phyloP scores from a whole-genome alignment of 2,888 invertebrate species.

The Andrena chrysosceles region DNA sequence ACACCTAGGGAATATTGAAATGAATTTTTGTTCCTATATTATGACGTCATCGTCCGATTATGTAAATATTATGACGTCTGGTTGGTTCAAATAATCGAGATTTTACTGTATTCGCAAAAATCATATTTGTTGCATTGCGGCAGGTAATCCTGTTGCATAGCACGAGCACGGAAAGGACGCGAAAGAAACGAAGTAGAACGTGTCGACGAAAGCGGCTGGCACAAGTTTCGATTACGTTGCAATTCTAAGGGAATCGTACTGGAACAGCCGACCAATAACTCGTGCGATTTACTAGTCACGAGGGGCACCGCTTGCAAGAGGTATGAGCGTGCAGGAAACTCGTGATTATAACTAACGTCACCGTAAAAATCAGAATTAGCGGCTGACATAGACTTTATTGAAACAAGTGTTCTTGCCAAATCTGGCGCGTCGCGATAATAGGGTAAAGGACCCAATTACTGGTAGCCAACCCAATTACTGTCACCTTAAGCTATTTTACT shows the following conservation, averaged over 20 bases:
- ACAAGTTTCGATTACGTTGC: slow-evolving; percentile 45
- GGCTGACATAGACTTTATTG: slow-evolving; percentile 57
- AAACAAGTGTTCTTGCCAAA: slow-evolving; percentile 66
- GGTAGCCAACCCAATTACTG: too few relatives aligned
- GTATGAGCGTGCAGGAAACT: slow-evolving; percentile 1
- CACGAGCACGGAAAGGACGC: slow-evolving; percentile 38
- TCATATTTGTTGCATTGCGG: slow-evolving; percentile 1
- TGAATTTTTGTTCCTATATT: too few relatives aligned
- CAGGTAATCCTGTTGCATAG: slow-evolving; percentile 24
- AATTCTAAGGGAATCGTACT: slow-evolving; percentile 13
- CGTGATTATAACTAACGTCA: slow-evolving; percentile 38
- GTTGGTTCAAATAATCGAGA: too few relatives aligned
- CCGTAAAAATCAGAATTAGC: slow-evolving; percentile 56
- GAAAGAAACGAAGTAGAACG: slow-evolving; percentile 47
- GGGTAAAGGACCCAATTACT: too few relatives aligned
- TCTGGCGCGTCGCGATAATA: slow-evolving; percentile 49
- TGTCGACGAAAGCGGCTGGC: slow-evolving; percentile 45
- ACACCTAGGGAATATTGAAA: too few relatives aligned
- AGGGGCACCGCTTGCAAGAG: neutral
- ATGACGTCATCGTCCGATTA: too few relatives aligned
- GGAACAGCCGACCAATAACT: slow-evolving; percentile 5
- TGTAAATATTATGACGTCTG: too few relatives aligned
- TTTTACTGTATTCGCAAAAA: neutral
- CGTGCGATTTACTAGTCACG: neutral
- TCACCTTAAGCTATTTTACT: too few relatives aligned